phyloP scores from a whole-genome alignment of 2,113 vertebrate species.

The Sturnus vulgaris region DNA sequence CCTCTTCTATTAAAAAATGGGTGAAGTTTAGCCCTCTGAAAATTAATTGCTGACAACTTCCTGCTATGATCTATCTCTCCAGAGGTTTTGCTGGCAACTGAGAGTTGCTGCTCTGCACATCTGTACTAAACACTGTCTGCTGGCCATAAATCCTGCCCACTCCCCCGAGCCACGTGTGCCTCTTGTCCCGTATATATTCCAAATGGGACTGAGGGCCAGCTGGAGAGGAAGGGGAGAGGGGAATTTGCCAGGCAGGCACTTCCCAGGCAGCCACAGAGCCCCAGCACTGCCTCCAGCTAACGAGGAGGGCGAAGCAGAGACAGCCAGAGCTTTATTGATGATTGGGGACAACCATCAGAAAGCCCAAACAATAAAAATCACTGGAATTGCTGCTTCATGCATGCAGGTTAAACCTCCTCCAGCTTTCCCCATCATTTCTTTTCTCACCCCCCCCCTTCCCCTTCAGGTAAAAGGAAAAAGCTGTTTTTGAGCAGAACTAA shows the following conservation, averaged over 20 bases:
- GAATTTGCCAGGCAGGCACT: background rate
- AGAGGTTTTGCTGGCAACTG: constrained; percentile 45
- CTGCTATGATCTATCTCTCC: constrained; percentile 23
- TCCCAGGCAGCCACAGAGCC: background rate
- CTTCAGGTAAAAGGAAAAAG: background rate
- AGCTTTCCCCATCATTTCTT: background rate
- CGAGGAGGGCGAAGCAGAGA: background rate
- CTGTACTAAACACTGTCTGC: constrained; percentile 10
- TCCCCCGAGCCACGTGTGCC: background rate
- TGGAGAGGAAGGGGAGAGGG: background rate
- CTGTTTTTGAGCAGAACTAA: background rate
- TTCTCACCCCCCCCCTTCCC: background rate
- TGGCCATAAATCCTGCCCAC: constrained; percentile 23
- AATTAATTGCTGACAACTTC: constrained; percentile 59
- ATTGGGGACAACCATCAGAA: background rate
- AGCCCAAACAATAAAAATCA: background rate
- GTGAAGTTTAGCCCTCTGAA: constrained; percentile 47
- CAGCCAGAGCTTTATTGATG: background rate
- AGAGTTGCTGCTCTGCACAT: constrained; percentile 46
- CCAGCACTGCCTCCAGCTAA: background rate
- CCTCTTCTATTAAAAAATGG: constrained; percentile 54
- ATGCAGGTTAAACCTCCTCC: background rate
- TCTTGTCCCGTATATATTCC: background rate
- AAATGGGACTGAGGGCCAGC: background rate
- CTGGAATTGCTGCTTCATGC: background rate